phyloP scores from a whole-genome alignment of 2,888 invertebrate genomes.

The Hecatera dysodea region DNA sequence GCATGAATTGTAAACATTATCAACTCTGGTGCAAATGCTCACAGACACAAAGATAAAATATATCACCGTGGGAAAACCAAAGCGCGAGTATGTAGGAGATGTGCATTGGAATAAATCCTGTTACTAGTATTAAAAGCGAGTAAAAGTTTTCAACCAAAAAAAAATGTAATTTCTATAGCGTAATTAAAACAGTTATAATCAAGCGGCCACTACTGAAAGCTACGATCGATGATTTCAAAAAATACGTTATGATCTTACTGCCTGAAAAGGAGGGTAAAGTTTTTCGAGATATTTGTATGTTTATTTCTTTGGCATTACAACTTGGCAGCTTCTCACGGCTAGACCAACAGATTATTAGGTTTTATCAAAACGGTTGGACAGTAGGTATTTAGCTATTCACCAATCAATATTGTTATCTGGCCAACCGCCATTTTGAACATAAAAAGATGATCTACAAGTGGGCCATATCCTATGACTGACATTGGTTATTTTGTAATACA shows the following conservation, averaged over 20 bases:
- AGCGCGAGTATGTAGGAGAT: not conserved
- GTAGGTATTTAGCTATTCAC: not conserved
- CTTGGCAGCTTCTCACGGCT: too few relatives aligned
- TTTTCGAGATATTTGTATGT: too few relatives aligned
- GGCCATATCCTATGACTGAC: not conserved
- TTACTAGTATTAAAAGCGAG: too few relatives aligned
- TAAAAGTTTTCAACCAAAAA: too few relatives aligned
- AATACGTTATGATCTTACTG: too few relatives aligned
- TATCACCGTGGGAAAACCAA: slow-evolving; percentile 36
- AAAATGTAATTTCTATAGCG: too few relatives aligned
- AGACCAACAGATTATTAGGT: too few relatives aligned
- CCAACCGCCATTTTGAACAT: not conserved
- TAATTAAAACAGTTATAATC: too few relatives aligned
- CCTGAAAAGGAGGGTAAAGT: too few relatives aligned
- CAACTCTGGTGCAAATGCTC: not conserved
- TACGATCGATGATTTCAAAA: too few relatives aligned
- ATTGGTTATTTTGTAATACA: slow-evolving; percentile 4
- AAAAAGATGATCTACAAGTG: not conserved
- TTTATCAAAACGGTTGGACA: not conserved
- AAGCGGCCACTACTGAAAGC: too few relatives aligned
- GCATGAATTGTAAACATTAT: slow-evolving; percentile 23
- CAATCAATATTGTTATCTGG: not conserved
- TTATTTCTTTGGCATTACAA: too few relatives aligned
- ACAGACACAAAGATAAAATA: not conserved
- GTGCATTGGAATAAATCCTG: not conserved